A percentile compares a stretch with the other conserved stretches of the same genome.
Evolutionary conservation across 2,113 vertebrate species (phyloP).

Genomic region (Capricornis sumatraensis): DNA sequence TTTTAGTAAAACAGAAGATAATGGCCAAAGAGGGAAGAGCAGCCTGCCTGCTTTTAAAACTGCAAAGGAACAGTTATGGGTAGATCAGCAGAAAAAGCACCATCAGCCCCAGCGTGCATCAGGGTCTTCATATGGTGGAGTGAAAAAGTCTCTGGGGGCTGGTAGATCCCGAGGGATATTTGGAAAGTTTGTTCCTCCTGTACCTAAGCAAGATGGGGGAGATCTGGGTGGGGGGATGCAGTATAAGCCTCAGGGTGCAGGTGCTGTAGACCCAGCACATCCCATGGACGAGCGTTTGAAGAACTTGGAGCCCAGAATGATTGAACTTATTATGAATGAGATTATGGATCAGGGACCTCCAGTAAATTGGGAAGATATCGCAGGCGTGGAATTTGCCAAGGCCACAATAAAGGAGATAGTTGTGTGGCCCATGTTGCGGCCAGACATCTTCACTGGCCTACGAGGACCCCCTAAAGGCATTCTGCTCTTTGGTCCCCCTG

Average conservation of each 20-base stretch:
- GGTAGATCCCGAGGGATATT: conserved; percentile 88
- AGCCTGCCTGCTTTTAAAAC: conserved; percentile 86
- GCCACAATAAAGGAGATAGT: conserved; percentile 96
- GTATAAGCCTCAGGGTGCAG: conserved; percentile 42
- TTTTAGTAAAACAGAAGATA: conserved; percentile 44
- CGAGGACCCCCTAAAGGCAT: conserved; percentile 97
- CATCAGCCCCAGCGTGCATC: conserved; percentile 77
- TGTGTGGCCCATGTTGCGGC: conserved; percentile 97
- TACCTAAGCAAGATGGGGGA: conserved; percentile 86
- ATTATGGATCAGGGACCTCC: conserved; percentile 96
- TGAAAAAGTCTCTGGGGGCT: conserved; percentile 93
- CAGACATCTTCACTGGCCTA: conserved; percentile 95
- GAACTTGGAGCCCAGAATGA: conserved; percentile 94
- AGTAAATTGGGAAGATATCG: conserved; percentile 94
- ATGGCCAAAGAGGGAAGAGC: conserved; percentile 71
- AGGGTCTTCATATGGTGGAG: conserved; percentile 63
- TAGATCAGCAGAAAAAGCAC: conserved; percentile 90
- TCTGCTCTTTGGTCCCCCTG: conserved; percentile 94
- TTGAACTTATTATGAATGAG: conserved; percentile 96
- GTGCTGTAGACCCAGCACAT: conserved; percentile 20
- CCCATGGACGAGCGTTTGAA: conserved; percentile 89
- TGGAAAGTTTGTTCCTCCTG: conserved; percentile 92
- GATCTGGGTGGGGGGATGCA: conserved; percentile 52
- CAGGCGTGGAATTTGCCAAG: conserved; percentile 96
- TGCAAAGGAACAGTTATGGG: conserved; percentile 90